Conservation (phyloP, 2,113 vertebrate genomes). For the Falco punctatus region DNA sequence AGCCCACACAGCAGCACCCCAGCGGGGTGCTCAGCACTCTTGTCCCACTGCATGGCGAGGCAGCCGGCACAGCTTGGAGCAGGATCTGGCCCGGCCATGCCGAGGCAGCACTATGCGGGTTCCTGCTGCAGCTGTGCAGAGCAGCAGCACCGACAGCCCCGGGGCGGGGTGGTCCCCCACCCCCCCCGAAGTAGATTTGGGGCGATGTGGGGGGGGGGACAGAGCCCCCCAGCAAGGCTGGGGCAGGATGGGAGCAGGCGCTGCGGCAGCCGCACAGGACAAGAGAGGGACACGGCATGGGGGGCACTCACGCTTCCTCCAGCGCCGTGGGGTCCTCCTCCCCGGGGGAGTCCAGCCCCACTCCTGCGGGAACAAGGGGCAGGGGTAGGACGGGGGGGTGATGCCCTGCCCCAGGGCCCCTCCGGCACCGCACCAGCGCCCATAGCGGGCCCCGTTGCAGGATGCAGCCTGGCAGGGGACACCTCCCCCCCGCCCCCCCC, state of each 20-base stretch:
- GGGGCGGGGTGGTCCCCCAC: background rate
- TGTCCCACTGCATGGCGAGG: no score
- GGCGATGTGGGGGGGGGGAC: no score
- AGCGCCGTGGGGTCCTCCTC: constrained; percentile 76
- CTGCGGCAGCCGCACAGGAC: no score
- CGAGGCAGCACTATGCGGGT: background rate
- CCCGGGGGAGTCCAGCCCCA: constrained; percentile 83
- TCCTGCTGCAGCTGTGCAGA: background rate
- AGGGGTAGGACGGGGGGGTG: no score
- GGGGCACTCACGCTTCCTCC: constrained; percentile 81
- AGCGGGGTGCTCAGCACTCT: no score
- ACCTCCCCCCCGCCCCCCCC: background rate
- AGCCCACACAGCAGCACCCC: no score
- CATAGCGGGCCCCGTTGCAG: background rate
- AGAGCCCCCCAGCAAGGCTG: background rate
- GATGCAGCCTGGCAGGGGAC: no score
- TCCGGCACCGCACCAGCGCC: background rate
- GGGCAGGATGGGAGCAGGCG: background rate
- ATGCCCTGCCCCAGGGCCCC: no score
- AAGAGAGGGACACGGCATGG: no score
- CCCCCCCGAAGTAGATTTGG: background rate
- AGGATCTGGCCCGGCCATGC: background rate
- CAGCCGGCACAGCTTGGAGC: background rate
- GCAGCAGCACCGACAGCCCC: background rate
- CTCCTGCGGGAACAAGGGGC: constrained; percentile 70